Percentiles rank a stretch among this genome's conserved stretches.
These are phyloP conservation scores for Caenorhabditis doughertyi DNA, from an alignment of 2,888 invertebrate genomes.

Conservation along the genomic window DNA sequence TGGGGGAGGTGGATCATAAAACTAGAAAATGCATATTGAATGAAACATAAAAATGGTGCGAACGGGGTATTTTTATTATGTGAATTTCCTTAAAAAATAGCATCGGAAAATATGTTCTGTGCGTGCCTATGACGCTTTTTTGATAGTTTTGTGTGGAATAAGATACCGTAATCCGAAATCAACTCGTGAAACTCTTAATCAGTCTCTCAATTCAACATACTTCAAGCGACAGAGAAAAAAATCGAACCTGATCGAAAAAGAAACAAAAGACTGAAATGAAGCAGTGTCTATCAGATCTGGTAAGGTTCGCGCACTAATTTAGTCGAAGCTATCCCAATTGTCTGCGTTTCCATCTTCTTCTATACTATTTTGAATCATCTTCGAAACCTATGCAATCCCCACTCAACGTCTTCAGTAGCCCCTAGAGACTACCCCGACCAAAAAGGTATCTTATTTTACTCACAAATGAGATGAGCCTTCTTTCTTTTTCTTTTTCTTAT, in stretches of 20 bases:
- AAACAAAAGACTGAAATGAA: not conserved
- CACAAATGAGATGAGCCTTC: slow-evolving; percentile 55
- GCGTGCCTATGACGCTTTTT: too few species aligned
- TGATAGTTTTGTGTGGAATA: too few species aligned
- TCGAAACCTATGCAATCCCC: slow-evolving; percentile 52
- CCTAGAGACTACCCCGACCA: slow-evolving; percentile 53
- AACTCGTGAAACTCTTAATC: too few species aligned
- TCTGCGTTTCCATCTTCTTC: slow-evolving; percentile 28
- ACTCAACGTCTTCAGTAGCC: slow-evolving; percentile 59
- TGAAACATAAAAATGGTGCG: too few species aligned
- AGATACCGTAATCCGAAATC: too few species aligned
- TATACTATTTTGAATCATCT: slow-evolving; percentile 19
- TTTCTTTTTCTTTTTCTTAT: not conserved
- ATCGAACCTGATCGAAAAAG: not conserved
- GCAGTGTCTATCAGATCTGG: slow-evolving; percentile 47
- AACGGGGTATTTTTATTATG: too few species aligned
- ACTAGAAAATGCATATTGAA: too few species aligned
- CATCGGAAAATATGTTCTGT: too few species aligned
- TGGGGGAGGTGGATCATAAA: too few species aligned
- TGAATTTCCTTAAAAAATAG: too few species aligned
- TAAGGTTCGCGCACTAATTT: slow-evolving; percentile 63
- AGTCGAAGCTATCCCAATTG: slow-evolving; percentile 38
- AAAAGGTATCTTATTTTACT: slow-evolving; percentile 63
- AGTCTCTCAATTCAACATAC: too few species aligned
- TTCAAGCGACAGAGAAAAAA: too few species aligned